phyloP scores from a whole-genome alignment of 1,140 invertebrate genomes.

The Olivierus martensii region DNA sequence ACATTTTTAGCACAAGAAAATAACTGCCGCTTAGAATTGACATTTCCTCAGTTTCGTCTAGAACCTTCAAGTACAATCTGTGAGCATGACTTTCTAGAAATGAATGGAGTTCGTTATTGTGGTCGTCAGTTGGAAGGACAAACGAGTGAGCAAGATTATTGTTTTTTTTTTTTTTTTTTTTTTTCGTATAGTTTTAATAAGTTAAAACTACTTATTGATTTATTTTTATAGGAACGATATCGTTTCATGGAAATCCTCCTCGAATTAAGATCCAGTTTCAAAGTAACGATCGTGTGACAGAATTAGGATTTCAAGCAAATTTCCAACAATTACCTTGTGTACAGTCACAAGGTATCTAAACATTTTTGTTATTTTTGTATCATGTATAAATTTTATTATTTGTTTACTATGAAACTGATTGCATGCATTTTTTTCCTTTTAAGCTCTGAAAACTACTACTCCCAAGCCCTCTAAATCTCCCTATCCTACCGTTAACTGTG shows the following conservation, averaged over 20 bases:
- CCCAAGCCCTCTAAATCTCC: no score
- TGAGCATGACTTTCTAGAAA: constrained; percentile 19
- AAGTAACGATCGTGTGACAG: constrained; percentile 10
- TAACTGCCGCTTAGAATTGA: constrained; percentile 18
- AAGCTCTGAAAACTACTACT: no score
- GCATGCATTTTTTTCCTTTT: no score
- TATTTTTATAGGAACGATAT: constrained; percentile 13
- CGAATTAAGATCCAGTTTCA: constrained; percentile 17
- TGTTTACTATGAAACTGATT: no score
- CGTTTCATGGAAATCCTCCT: constrained; percentile 16
- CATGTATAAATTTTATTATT: no score
- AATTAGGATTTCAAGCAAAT: constrained; percentile 18
- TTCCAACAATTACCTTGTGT: constrained; percentile 9
- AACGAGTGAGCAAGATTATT: constrained; percentile 18
- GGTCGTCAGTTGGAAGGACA: constrained; percentile 19
- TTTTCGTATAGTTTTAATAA: background rate
- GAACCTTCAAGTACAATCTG: constrained; percentile 16
- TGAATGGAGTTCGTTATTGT: constrained; percentile 23
- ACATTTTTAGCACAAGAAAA: constrained; percentile 16
- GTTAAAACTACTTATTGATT: background rate
- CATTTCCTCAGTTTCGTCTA: constrained; percentile 20
- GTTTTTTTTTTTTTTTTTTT: background rate
- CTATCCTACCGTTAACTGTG: constrained; percentile 7
- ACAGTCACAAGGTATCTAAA: constrained; percentile 4
- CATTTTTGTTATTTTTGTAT: background rate